Percentiles rank a stretch among this genome's conserved stretches.
These are phyloP conservation scores for Enteromius thamalakanensis DNA, from an alignment of 2,797 vertebrate genomes.

Conservation along the genomic window DNA sequence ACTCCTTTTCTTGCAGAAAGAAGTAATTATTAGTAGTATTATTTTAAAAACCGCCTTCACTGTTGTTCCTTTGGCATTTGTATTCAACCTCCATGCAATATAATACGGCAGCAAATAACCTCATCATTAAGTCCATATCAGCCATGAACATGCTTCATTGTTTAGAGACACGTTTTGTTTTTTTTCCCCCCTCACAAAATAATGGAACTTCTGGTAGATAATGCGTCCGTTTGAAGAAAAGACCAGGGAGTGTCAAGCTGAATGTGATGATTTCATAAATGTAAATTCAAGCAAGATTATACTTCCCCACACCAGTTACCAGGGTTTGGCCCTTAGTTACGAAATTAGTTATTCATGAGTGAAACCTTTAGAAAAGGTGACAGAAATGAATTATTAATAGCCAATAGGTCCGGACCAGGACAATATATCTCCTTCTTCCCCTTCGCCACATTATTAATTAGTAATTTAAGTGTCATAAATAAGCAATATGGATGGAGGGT, in stretches of 20 bases:
- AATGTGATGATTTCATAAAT: slow-evolving; percentile 48
- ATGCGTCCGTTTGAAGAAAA: slow-evolving; percentile 42
- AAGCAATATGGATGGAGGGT: slow-evolving; percentile 76
- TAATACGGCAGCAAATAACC: slow-evolving; percentile 48
- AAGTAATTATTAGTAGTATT: slow-evolving; percentile 56
- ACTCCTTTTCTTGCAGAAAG: slow-evolving; percentile 25
- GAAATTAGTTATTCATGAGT: slow-evolving; percentile 66
- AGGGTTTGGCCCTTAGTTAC: slow-evolving; percentile 56
- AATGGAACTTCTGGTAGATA: slow-evolving; percentile 28
- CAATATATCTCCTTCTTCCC: slow-evolving; percentile 72
- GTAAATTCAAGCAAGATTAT: slow-evolving; percentile 63
- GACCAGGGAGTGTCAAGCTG: slow-evolving; percentile 32
- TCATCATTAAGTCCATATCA: slow-evolving; percentile 57
- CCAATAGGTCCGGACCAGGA: slow-evolving; percentile 63
- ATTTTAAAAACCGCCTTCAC: slow-evolving; percentile 33
- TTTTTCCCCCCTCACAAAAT: slow-evolving; percentile 3
- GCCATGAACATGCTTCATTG: slow-evolving; percentile 50
- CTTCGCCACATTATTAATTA: slow-evolving; percentile 72
- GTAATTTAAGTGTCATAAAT: slow-evolving; percentile 73
- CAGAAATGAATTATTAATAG: slow-evolving; percentile 72
- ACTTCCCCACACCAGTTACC: slow-evolving; percentile 65
- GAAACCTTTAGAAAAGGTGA: slow-evolving; percentile 69
- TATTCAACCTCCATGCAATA: slow-evolving; percentile 43
- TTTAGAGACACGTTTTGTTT: slow-evolving; percentile 27
- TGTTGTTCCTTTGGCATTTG: slow-evolving; percentile 55